Evolutionary conservation across 2,888 invertebrate genomes (phyloP), one percentile per base, ranked within the genome.

Genomic region (Tanaodytes sp.): DNA sequence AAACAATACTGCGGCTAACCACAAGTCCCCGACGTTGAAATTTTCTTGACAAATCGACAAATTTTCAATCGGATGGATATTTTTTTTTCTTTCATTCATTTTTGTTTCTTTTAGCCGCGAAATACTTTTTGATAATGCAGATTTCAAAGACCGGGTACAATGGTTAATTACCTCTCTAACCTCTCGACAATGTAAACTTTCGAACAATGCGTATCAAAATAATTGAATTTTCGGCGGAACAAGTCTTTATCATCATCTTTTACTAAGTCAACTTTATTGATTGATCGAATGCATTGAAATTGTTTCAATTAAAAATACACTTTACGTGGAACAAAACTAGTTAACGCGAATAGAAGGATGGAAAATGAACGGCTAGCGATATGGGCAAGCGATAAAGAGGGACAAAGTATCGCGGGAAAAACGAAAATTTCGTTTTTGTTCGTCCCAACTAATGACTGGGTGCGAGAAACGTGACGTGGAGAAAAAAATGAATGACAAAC

Each of bases 371-470:
- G 27, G 9, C 27, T 27, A 27, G 9, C 9, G 27, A 27, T 6
- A 27, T 4, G 9, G 9, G 27, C 4, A 27, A 27, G 9, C 9
- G 27, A 48, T 6, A 16, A 37, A 1, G 49, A 37, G 6, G 5
- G 9, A 23, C 19, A 40, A 30, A 9, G 12, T 8, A n/a, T n/a
- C n/a, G n/a, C n/a, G n/a, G n/a, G n/a, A 6, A 45, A 23, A 20
- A 15, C 14, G 40, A 52, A 48, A 3, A 37, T 36, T 33, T 27
- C 49, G 19, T 57, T 30, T 57, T 55, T 66, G 11, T 81, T 80
- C 79, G 81, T 82, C 82, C 82, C 82, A 81, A 79, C 75, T 77
- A 46, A 75, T 75, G 73, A 76, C 75, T 48, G 77, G 78, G 74
- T 80, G 78, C 77, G 77, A 76, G 74, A 75, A 64, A 76, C 77